Conservation (phyloP, 2,113 vertebrate species). For the Cavia porcellus region DNA sequence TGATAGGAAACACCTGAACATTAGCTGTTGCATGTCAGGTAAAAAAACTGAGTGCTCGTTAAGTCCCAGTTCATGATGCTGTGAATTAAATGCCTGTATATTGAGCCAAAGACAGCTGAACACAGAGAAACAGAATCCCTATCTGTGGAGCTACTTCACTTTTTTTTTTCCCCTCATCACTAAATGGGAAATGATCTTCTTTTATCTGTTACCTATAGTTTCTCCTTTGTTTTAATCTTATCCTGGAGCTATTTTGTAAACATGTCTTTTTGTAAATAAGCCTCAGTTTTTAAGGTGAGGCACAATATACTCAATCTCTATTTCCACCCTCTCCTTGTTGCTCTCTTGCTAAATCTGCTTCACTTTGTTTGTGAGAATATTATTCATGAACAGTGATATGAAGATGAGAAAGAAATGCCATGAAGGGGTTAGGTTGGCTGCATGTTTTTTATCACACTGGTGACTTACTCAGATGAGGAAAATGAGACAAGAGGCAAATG, state of each 20-base stretch:
- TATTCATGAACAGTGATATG: neutral
- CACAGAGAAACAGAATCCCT: neutral
- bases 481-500: too few relatives aligned
- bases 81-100: neutral
- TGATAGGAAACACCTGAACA: neutral
- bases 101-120: neutral
- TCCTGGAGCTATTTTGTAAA: neutral
- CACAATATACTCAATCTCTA: neutral
- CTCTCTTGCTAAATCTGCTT: neutral
- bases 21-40: neutral
- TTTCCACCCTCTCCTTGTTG: neutral
- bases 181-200: neutral
- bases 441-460: neutral
- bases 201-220: slow-evolving; percentile 7
- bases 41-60: neutral
- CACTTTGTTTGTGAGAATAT: neutral
- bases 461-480: neutral
- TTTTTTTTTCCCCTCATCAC: neutral
- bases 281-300: neutral
- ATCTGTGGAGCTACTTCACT: neutral
- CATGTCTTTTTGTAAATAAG: neutral
- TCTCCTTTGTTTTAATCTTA: neutral
- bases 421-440: neutral
- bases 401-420: neutral
- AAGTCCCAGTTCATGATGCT: neutral